Evolutionary conservation across 1,140 invertebrate genomes (phyloP), one percentile per base, ranked within the genome.

Genomic region (Micrasema longulum): DNA sequence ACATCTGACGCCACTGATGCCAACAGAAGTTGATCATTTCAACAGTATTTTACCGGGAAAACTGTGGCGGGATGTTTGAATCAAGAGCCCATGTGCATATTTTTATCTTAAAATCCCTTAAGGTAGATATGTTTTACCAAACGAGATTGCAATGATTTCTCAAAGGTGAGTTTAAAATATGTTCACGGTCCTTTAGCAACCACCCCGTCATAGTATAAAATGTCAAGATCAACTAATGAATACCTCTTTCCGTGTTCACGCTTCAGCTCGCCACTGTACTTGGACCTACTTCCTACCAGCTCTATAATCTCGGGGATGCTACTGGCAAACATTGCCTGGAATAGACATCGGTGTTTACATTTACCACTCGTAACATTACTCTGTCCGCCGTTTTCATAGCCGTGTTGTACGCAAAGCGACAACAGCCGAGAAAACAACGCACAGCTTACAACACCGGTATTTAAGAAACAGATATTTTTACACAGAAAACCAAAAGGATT

Each of bases 281-380:
- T 97, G 89, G 95, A 96, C 87, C 95, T 93, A 92, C 92, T 95
- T 88, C 95, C 95, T 91, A 97, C 94, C 88, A 97, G 93, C 89
- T 98, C 96, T 90, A 97, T 96, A 89, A 98, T 97, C 91, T 98
- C 96, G 83, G 96, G 96, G 89, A 98, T 97, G 91, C 95, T 97
- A 93, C 95, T 97, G 89, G 96, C 93, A 93, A 95, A 95, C 89
- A 95, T 95, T 89, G 93, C 94, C 93, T 95, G 93, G 83, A 93
- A 93, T 86, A 88, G 83, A 85, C 83, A 83, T 83, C 79, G 82
- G 83, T 82, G 83, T 82, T 83, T 82, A 80, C 71, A 72, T 57
- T 72, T 71, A 65, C 67, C 69, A 65, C 50, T 67, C 48, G 9
- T 18, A 45, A 63, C n/a, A 26, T 26, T 20, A 3, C 23, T 11